phyloP scores from a whole-genome alignment of 2,113 vertebrate species.

The Lophotis ruficrista region DNA sequence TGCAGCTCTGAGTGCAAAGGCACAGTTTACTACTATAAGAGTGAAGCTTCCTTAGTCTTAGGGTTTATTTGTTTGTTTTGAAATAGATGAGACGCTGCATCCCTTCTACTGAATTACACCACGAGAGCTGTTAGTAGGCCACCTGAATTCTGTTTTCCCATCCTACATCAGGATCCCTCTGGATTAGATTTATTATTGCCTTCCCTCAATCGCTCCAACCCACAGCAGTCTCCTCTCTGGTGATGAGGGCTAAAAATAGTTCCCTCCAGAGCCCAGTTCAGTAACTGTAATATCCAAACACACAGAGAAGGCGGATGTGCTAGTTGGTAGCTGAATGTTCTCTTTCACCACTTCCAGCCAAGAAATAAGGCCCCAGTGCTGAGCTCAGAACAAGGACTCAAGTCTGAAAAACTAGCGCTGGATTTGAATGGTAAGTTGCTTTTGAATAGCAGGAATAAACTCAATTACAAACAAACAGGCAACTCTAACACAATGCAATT shows the following conservation, averaged over 20 bases:
- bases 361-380: background rate
- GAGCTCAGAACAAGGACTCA: background rate
- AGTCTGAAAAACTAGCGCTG: background rate
- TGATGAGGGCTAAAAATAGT: conserved; percentile 25
- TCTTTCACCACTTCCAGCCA: background rate
- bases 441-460: background rate
- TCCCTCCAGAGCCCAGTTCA: background rate
- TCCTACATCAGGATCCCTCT: background rate
- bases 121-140: background rate
- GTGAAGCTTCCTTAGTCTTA: background rate
- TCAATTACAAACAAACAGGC: background rate
- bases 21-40: background rate
- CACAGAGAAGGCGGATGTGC: conserved; percentile 21
- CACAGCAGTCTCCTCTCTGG: background rate
- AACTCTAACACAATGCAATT: background rate
- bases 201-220: background rate
- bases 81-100: background rate
- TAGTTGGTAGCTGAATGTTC: background rate
- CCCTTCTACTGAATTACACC: conserved; percentile 3
- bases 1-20: background rate
- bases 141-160: background rate
- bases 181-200: conserved; percentile 15
- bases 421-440: background rate
- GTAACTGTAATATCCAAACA: background rate
- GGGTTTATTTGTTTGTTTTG: conserved; percentile 30